Base-by-base conservation (phyloP, 92 coral and sea anemone genomes). In the Actinostola sp. region DNA sequence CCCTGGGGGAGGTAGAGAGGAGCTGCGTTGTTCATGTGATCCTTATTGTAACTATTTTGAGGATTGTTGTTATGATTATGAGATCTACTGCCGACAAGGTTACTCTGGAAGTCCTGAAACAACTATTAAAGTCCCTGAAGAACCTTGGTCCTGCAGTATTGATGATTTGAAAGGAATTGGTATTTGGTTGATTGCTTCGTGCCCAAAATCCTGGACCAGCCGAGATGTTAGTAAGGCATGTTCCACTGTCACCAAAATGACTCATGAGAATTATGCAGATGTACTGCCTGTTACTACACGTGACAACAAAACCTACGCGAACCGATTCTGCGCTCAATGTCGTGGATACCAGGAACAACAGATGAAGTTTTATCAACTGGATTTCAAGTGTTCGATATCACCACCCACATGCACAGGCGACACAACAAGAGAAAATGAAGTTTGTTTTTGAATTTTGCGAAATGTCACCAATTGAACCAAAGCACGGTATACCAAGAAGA, bases 141-240 rank as follows among this genome's bases (percentile, higher is more conserved):
- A 34, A 7, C 28, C 35, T 36, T 48, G 75, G 75, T 8, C 67
- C 33, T 23, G 68, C 32, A 41, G 69, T 24, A n/a, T n/a, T n/a
- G n/a, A n/a, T n/a, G n/a, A n/a, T n/a, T n/a, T n/a, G n/a, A n/a
- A n/a, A n/a, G n/a, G n/a, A n/a, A 24, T 34, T 33, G 61, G 61
- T 21, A 66, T 77, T 33, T 77, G 82, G 82, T 66, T 77, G 82
- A 67, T 77, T 54, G 68, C 74, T 21, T 39, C 82, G 19, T 77
- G 82, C 49, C 82, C 82, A 67, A 36, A 34, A 33, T 38, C 45
- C 21, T 75, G 72, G 72, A 42, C 72, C 21, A 67, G 42, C 21
- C 61, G 49, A 46, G 61, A 28, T 46, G 38, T 55, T 23, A 73
- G 28, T 34, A 30, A 50, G 20, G 20, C 46, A 2, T 75, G 81